These are phyloP conservation scores for Amblyjoppa fuscipennis DNA, from an alignment of 2,888 invertebrate genomes.

Conservation along the genomic window DNA sequence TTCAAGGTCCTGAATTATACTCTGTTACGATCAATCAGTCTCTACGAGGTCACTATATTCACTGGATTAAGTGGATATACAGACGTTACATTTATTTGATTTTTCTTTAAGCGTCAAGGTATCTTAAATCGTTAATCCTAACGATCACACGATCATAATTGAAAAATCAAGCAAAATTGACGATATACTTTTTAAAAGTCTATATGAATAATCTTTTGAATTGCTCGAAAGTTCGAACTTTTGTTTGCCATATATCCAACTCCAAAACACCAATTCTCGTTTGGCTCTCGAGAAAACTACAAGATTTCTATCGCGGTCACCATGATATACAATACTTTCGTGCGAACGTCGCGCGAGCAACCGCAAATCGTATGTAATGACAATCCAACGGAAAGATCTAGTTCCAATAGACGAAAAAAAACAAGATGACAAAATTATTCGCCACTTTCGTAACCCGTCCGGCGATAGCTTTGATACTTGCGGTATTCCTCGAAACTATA, in stretches of 20 bases:
- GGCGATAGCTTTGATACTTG: neutral
- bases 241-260: neutral
- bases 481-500: neutral
- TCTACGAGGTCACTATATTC: slow-evolving; percentile 36
- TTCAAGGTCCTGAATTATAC: slow-evolving; percentile 58
- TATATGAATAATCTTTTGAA: no score
- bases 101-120: neutral
- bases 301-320: neutral
- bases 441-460: neutral
- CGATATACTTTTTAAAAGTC: neutral
- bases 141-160: neutral
- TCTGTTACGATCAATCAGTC: slow-evolving; percentile 56
- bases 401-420: neutral
- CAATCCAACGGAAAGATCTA: neutral
- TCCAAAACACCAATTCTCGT: neutral
- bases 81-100: neutral
- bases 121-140: neutral
- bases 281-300: neutral
- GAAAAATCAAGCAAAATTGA: neutral
- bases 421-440: neutral
- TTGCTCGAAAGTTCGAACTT: neutral
- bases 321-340: neutral
- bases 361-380: neutral
- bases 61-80: slow-evolving; percentile 3
- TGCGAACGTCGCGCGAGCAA: neutral